A percentile compares a stretch with the other conserved stretches of the same genome.
Evolutionary conservation across 2,888 invertebrate species (phyloP).

Genomic region (Drosophila peninsularis): DNA sequence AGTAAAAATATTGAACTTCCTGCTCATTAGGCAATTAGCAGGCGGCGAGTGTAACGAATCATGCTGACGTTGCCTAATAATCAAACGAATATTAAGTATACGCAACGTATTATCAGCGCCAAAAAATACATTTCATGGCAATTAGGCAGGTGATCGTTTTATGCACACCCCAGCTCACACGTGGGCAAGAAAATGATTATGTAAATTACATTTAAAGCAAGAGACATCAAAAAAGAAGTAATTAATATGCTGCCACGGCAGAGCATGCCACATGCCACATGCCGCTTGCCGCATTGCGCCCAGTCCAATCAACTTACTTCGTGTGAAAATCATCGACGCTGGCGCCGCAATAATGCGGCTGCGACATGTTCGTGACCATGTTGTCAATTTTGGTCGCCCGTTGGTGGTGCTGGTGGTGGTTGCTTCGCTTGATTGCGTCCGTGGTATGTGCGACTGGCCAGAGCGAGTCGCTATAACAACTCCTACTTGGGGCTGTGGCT

Average conservation of each 20-base stretch:
- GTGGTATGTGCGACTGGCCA: slow-evolving; percentile 9
- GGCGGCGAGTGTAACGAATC: not conserved
- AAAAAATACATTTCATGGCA: slow-evolving; percentile 40
- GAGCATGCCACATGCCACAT: not conserved
- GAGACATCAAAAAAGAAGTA: slow-evolving; percentile 40
- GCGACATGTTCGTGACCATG: slow-evolving; percentile 82
- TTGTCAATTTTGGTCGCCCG: slow-evolving; percentile 52
- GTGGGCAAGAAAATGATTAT: slow-evolving; percentile 61
- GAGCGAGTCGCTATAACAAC: slow-evolving; percentile 2
- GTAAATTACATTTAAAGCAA: slow-evolving; percentile 61
- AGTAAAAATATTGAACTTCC: not conserved
- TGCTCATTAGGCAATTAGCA: slow-evolving; percentile 7
- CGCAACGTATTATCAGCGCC: slow-evolving; percentile 10
- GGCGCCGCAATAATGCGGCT: slow-evolving; percentile 83
- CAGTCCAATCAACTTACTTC: slow-evolving; percentile 72
- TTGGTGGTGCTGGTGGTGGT: slow-evolving; percentile 16
- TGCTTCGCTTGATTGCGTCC: slow-evolving; percentile 26
- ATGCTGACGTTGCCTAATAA: slow-evolving; percentile 10
- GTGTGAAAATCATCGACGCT: slow-evolving; percentile 84
- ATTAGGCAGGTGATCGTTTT: slow-evolving; percentile 67
- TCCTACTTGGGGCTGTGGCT: slow-evolving; percentile 17
- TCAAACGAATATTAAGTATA: slow-evolving; percentile 13
- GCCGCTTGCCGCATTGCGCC: not conserved
- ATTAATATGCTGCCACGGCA: slow-evolving; percentile 63
- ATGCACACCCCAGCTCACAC: slow-evolving; percentile 44